Base-by-base conservation (phyloP, 2,113 vertebrate genomes). In the Hyla sarda region DNA sequence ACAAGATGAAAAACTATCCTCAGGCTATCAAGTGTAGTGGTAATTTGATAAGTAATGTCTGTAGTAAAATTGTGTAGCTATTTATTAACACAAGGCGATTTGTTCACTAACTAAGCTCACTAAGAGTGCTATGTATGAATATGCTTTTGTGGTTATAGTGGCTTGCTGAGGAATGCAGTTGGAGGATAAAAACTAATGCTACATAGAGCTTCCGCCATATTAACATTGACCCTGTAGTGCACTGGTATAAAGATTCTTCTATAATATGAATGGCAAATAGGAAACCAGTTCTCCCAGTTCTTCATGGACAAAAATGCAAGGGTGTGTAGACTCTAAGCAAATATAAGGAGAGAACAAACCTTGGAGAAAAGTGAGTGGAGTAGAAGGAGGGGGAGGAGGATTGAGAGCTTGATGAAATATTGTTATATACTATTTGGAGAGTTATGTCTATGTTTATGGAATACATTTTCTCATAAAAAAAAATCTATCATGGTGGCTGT, bases 91-190 rank as follows among this genome's bases (percentile, higher is more conserved):
- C 67, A 23, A 5, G 8, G 41, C 41, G 34, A 71, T 71, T 89
- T 90, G 90, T 88, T 90, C 86, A 87, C 89, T 90, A 89, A 89
- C 88, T 87, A 87, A 88, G 89, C 87, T 91, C 84, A 89, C 88
- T 88, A 67, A 87, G 88, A 90, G 88, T 90, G 89, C 88, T 86
- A 90, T 91, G 89, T 90, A 90, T 89, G 89, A 91, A 89, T 91
- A 87, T 5, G 89, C 88, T 88, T 62, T 89, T 91, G 90, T 4
- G 91, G 91, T 89, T 91, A 86, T 87, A 89, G 91, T 88, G 90
- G 91, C 90, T 90, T 54, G 82, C 72, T 88, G 14, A 82, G 87
- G 89, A 88, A 89, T 88, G 88, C 89, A 88, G 88, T 54, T 67
- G 88, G 88, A 90, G 89, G 84, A 28, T 19, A 87, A 0, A 13